Evolutionary conservation across 2,113 vertebrate genomes (phyloP), one percentile per base, ranked within the genome.

Genomic region (Nyctereutes procyonoides): DNA sequence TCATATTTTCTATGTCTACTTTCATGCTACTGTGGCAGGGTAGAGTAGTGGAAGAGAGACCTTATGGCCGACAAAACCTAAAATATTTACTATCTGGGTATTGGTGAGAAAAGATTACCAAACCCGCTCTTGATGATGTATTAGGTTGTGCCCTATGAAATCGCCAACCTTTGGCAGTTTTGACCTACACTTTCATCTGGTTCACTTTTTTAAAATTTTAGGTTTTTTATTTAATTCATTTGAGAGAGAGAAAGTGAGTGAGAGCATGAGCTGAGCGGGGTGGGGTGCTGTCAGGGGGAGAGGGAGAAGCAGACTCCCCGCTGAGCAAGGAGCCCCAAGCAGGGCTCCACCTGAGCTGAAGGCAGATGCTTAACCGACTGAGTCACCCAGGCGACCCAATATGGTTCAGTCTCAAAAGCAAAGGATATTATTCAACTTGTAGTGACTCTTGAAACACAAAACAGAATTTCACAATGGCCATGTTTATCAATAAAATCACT

Each of bases 331-430:
- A 69, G 32, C 67, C 67, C 67, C 9, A 69, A 15, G 19, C 9
- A n/a, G 67, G 67, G 67, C 67, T 69, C 16, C 7, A 35, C 32
- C 67, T 69, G 67, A 69, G 67, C 67, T 35, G 65, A 69, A 69
- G 67, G 67, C 67, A 35, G 67, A 35, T 5, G 32, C 32, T 69
- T 69, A 69, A 69, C 32, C 1, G 8, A 69, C 32, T 35, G 67
- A 69, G 67, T n/a, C 67, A 69, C 32, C 67, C 67, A 35, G 32
- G 7, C 8, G 15, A 32, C 67, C 17, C 67, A 10, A 63, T 77
- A 51, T 32, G 80, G 35, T 69, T 86, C n/a, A 67, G n/a, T 96
- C 48, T 79, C 82, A 92, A 97, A 95, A 69, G 43, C 32, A 74
- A 95, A 74, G 22, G 6, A 30, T 73, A 69, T 30, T 7, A 88